A percentile compares a stretch with the other conserved stretches of the same genome.
These are phyloP conservation scores for Tetropium fuscum DNA, from an alignment of 2,888 invertebrate genomes.

Conservation along the genomic window DNA sequence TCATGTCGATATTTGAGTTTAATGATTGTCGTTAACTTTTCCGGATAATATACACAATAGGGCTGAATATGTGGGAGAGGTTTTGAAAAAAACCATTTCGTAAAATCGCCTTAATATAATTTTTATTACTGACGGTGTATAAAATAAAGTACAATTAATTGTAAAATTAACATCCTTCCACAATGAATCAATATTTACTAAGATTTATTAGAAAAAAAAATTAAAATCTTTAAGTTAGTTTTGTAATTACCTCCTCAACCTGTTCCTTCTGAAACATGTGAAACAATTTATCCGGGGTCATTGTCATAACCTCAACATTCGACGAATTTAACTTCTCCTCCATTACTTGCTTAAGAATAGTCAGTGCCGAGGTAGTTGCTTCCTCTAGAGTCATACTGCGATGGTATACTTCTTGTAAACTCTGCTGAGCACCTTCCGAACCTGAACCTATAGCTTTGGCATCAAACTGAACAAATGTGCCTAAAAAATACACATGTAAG, in stretches of 20 bases:
- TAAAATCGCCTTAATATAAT: slow-evolving; percentile 15
- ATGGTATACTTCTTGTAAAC: slow-evolving; percentile 79
- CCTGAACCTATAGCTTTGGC: slow-evolving; percentile 99
- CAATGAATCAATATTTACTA: slow-evolving; percentile 10
- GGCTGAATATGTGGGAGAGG: slow-evolving; percentile 13
- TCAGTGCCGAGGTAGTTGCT: slow-evolving; percentile 90
- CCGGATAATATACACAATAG: background rate
- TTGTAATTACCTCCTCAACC: slow-evolving; percentile 87
- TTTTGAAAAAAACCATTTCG: slow-evolving; percentile 28
- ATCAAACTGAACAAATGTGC: slow-evolving; percentile 97
- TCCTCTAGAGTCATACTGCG: slow-evolving; percentile 94
- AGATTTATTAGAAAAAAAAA: background rate
- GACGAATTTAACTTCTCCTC: slow-evolving; percentile 97
- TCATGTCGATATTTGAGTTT: too few relatives aligned
- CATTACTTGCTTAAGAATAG: slow-evolving; percentile 99
- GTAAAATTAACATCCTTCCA: slow-evolving; percentile 20
- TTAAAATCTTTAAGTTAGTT: slow-evolving; percentile 47
- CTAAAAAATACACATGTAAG: slow-evolving; percentile 92
- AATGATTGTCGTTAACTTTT: too few relatives aligned
- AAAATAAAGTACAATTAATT: slow-evolving; percentile 26
- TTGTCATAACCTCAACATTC: slow-evolving; percentile 97
- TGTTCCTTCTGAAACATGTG: slow-evolving; percentile 93
- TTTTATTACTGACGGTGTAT: slow-evolving; percentile 25
- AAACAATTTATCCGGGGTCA: slow-evolving; percentile 86
- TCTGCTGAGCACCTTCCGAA: slow-evolving; percentile 99